Conservation (phyloP, 2,888 invertebrate species). For the Cryptophagus acutangulus region DNA sequence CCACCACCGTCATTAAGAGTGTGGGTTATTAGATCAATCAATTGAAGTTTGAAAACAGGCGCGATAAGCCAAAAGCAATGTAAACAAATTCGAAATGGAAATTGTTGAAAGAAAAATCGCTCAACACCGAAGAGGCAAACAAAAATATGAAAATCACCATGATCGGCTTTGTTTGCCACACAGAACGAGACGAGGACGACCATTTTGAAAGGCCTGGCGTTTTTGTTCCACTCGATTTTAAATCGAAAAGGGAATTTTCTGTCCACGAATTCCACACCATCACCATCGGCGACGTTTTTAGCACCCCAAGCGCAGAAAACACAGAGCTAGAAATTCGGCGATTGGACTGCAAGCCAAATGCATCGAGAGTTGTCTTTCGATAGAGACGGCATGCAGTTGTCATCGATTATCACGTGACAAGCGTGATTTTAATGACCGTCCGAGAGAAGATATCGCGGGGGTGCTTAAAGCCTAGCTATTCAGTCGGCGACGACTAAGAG, state of each 20-base stretch:
- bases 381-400: too few relatives aligned
- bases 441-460: conserved; percentile 53
- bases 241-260: conserved; percentile 27
- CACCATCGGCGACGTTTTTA: too few relatives aligned
- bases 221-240: too few relatives aligned
- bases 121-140: too few relatives aligned
- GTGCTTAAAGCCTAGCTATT: conserved; percentile 44
- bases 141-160: conserved; percentile 19
- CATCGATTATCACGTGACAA: conserved; percentile 69
- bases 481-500: conserved; percentile 32
- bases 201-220: conserved; percentile 68
- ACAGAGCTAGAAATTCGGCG: too few relatives aligned
- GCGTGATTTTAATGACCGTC: conserved; percentile 63
- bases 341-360: too few relatives aligned
- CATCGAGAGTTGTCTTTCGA: too few relatives aligned
- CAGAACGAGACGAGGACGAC: too few relatives aligned
- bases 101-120: conserved; percentile 15
- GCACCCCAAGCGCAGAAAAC: too few relatives aligned
- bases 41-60: conserved; percentile 36
- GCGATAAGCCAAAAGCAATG: conserved; percentile 28
- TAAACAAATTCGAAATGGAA: conserved; percentile 14
- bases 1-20: too few relatives aligned
- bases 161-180: conserved; percentile 49
- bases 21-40: conserved; percentile 39
- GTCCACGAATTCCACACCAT: too few relatives aligned